These are phyloP conservation scores for Parnassius orleans DNA, from an alignment of 2,888 invertebrate genomes.

Conservation along the genomic window DNA sequence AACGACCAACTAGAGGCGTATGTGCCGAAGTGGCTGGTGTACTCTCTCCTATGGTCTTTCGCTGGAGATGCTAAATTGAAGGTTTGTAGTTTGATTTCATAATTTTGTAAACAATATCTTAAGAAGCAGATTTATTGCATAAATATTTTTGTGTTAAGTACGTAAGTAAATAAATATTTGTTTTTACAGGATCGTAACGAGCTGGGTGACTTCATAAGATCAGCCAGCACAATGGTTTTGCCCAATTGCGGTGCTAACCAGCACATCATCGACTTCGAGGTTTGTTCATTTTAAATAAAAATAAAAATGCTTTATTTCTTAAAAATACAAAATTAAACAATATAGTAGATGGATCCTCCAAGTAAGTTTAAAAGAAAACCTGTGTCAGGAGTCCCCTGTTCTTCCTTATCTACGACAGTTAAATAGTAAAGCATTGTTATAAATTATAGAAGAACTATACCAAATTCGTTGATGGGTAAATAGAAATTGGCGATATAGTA, in stretches of 20 bases:
- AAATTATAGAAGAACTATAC: too few species aligned
- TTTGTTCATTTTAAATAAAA: conserved; percentile 47
- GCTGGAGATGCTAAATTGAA: conserved; percentile 99
- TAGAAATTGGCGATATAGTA: too few species aligned
- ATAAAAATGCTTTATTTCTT: neutral
- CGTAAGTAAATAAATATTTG: neutral
- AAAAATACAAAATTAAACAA: too few species aligned
- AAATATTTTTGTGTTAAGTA: neutral
- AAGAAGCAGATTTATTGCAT: too few species aligned
- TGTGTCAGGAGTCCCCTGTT: too few species aligned
- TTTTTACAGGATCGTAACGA: conserved; percentile 86
- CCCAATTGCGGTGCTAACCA: conserved; percentile 89
- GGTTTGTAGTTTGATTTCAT: conserved; percentile 64
- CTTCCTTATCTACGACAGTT: too few species aligned
- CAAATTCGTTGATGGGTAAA: too few species aligned
- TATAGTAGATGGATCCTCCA: too few species aligned
- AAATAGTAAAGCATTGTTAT: too few species aligned
- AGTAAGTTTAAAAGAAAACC: too few species aligned
- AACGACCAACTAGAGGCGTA: conserved; percentile 96
- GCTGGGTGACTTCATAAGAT: conserved; percentile 96
- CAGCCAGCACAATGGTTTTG: conserved; percentile 95
- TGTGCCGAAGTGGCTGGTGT: conserved; percentile 95
- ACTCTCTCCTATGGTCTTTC: conserved; percentile 98
- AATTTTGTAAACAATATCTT: neutral
- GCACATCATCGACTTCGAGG: conserved; percentile 98